These are phyloP conservation scores for Poicephalus meyeri DNA, from an alignment of 2,113 vertebrate genomes.

Conservation along the genomic window DNA sequence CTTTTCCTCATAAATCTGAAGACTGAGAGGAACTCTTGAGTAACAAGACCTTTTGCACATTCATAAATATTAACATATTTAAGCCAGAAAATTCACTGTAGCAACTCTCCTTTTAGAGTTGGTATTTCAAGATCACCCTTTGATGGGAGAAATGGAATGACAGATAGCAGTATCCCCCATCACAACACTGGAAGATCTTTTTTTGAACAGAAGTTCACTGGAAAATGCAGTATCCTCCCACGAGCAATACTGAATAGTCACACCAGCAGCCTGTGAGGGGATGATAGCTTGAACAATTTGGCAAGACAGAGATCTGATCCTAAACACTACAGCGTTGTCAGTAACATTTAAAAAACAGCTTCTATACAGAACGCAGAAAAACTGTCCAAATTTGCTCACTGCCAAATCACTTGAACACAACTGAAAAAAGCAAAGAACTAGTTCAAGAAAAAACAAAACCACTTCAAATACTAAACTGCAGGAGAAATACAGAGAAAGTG, in stretches of 20 bases:
- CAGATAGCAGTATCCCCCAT: neutral
- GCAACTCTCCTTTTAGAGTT: neutral
- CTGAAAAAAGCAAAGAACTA: neutral
- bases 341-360: conserved; percentile 28
- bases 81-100: neutral
- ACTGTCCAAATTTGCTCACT: neutral
- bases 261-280: neutral
- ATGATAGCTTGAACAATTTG: neutral
- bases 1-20: neutral
- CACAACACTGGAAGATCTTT: neutral
- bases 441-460: neutral
- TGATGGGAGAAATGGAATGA: neutral
- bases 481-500: neutral
- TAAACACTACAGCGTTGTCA: neutral
- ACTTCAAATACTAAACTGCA: neutral
- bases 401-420: conserved; percentile 3
- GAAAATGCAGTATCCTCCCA: neutral
- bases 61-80: neutral
- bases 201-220: neutral
- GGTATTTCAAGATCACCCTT: neutral
- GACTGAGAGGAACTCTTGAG: neutral
- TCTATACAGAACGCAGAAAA: neutral
- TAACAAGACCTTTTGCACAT: neutral
- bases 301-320: conserved; percentile 1
- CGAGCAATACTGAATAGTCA: neutral